Base-by-base conservation (phyloP, 92 coral and sea anemone genomes). In the Palythoa caribaeorum region DNA sequence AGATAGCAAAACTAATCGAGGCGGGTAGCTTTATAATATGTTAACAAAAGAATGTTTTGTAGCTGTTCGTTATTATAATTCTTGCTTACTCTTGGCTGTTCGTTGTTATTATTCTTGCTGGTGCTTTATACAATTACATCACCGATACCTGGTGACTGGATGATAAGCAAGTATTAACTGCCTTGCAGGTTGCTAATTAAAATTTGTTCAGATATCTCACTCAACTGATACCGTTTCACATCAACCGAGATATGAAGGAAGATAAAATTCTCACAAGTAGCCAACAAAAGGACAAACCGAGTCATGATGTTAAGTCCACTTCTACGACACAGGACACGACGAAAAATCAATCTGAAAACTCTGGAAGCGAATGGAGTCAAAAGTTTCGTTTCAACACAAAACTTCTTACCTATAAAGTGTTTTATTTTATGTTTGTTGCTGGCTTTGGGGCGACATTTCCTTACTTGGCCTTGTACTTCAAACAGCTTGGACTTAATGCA, bases 401-500 rank as follows among this genome's bases (percentile, higher is more conserved):
- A 5, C 91, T 96, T 7, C 89, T 97, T 9, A 83, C 83, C n/a
- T 97, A 97, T 83, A 97, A 97, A 88, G 94, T 92, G 51, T 97
- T 97, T 87, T 97, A 95, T 70, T 95, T 97, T 81, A 80, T 97
- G 75, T 97, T 97, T 83, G 92, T 97, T 71, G 99, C 98, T 76
- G 99, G 99, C 13, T 97, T 97, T 84, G 99, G 99, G 9, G 89
- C 98, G 5, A 93, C 98, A 13, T 97, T 97, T 85, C 99, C 99
- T 19, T 97, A 95, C 87, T 90, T 97, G 94, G 90, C 99, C 9
- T 87, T 97, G 47, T 95, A 97, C 78, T 97, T 97, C 87, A 94
- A 96, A 59, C 99, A 97, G 71, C 78, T 97, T 35, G 99, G 99
- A 19, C 96, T 95, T 9, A 95, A 78, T 38, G 99, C 99, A 7